Base-by-base conservation (phyloP, 2,797 vertebrate genomes). In the Cottoperca gobio region DNA sequence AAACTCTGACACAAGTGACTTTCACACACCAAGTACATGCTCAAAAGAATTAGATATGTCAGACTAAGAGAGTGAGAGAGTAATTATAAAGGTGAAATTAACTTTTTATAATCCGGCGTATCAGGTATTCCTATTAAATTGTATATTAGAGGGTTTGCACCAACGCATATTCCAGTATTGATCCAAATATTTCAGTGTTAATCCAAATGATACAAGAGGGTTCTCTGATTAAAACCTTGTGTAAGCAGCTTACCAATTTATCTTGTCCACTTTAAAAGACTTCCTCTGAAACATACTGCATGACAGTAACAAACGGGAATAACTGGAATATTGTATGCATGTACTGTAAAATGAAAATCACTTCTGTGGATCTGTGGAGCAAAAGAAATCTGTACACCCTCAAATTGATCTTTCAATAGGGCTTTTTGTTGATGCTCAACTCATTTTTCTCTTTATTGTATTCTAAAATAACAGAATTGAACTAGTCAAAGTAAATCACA, bases 41-140 rank as follows among this genome's bases (percentile, higher is more conserved):
- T 28, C 45, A 63, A 61, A 60, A 62, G 21, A 76, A 24, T 69
- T 61, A 40, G 26, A 53, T 21, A 26, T 43, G 23, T 63, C 31
- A 5, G 3, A 23, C 48, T 72, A 10, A 55, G 33, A 70, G 55
- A 60, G n/a, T 21, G 13, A 77, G 9, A 49, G 39, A 50, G 55
- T 62, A 77, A 86, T 86, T 77, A 65, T 63, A 69, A 69, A 82
- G 33, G 52, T 75, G n/a, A 84, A 57, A 72, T 76, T 52, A 52
- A 69, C 54, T 61, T 77, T 45, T 42, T 31, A 60, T 66, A 61
- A 63, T 72, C 26, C 28, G 26, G 49, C 37, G 19, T 59, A 23
- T 28, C 26, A 54, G 37, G 12, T 19, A 16, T 54, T 43, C 39
- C 19, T 64, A 9, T 50, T 70, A 16, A 52, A 31, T 16, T 60